Conservation (phyloP, 2,888 invertebrate species). For the Tenthredo mesomela region DNA sequence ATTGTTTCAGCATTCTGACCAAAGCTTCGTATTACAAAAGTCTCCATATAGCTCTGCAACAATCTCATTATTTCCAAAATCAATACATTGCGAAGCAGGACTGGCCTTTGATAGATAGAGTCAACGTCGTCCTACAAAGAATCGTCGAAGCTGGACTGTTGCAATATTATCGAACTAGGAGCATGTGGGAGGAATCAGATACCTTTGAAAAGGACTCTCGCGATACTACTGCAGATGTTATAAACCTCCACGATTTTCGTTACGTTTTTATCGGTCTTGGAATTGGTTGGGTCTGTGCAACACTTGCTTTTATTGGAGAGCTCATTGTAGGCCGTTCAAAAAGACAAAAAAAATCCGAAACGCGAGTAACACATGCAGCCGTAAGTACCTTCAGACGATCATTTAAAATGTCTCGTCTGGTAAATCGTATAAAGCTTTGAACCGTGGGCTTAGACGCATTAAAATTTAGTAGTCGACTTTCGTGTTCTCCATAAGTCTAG, state of each 20-base stretch:
- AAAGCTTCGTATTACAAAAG: neutral
- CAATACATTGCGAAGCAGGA: constrained; percentile 12
- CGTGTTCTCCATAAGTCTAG: neutral
- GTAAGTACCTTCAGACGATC: neutral
- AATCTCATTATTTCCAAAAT: neutral
- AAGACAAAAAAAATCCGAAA: neutral
- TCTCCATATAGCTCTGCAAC: neutral
- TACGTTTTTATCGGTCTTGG: constrained; percentile 18
- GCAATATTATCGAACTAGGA: neutral
- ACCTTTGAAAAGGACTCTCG: neutral
- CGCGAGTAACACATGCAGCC: neutral
- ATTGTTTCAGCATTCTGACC: neutral
- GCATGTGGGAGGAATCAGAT: neutral
- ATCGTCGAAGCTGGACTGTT: constrained; percentile 28
- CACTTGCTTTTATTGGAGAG: constrained; percentile 7
- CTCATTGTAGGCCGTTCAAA: neutral
- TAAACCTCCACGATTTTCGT: neutral
- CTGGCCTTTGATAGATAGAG: constrained; percentile 7
- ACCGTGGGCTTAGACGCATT: neutral
- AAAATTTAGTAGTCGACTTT: neutral
- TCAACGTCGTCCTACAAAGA: neutral
- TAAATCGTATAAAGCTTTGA: neutral
- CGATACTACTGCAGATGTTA: neutral
- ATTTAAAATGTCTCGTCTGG: neutral
- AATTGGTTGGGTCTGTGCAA: constrained; percentile 1